phyloP scores from a whole-genome alignment of 2,797 vertebrate genomes.

The Margarornis squamiger region DNA sequence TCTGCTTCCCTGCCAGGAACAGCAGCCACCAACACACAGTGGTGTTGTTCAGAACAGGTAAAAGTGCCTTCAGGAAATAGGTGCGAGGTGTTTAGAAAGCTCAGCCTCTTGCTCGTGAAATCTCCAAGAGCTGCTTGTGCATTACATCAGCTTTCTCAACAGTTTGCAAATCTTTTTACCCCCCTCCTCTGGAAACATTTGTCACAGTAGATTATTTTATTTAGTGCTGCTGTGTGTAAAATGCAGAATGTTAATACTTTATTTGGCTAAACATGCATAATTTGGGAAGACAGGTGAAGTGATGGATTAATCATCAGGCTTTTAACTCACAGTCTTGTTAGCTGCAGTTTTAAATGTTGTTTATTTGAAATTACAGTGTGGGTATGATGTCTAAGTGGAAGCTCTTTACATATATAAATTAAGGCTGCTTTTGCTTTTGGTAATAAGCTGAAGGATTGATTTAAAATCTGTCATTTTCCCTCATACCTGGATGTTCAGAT shows the following conservation, averaged over 20 bases:
- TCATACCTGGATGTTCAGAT: slow-evolving; percentile 16
- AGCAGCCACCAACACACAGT: not conserved
- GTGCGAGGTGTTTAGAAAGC: not conserved
- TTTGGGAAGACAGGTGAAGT: slow-evolving; percentile 71
- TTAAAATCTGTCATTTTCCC: slow-evolving; percentile 23
- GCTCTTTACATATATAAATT: slow-evolving; percentile 43
- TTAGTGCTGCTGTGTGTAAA: slow-evolving; percentile 59
- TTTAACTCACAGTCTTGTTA: slow-evolving; percentile 67
- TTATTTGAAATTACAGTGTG: slow-evolving; percentile 68
- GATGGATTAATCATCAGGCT: slow-evolving; percentile 70
- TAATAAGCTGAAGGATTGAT: slow-evolving; percentile 13
- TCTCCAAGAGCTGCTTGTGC: not conserved
- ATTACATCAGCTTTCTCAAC: slow-evolving; percentile 25
- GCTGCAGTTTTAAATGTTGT: slow-evolving; percentile 64
- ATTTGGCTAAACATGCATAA: slow-evolving; percentile 71
- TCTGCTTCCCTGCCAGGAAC: not conserved
- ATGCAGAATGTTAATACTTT: slow-evolving; percentile 69
- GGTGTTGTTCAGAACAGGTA: not conserved
- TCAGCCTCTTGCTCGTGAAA: not conserved
- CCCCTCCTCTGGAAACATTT: slow-evolving; percentile 39
- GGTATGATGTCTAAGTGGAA: slow-evolving; percentile 33
- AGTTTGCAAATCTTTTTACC: slow-evolving; percentile 32
- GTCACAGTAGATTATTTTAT: slow-evolving; percentile 56
- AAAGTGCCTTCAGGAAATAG: not conserved
- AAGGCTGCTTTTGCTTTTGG: slow-evolving; percentile 12